Conservation (phyloP, 2,888 invertebrate species). For the Macaria notata region DNA sequence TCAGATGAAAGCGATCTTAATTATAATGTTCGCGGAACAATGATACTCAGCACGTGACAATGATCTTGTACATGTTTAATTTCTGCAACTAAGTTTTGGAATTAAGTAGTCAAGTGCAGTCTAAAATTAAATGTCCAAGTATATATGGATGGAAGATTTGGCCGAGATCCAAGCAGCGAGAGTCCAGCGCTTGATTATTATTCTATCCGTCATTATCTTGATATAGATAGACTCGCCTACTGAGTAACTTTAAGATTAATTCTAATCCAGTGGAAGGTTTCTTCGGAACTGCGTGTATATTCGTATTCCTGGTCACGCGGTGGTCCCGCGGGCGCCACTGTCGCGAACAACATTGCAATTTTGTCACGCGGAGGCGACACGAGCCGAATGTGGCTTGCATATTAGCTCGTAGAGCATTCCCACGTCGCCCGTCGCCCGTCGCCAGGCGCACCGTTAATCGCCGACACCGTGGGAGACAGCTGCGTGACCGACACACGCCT, state of each 20-base stretch:
- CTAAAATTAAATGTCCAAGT: too few species aligned
- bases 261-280: too few species aligned
- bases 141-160: too few species aligned
- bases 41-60: neutral
- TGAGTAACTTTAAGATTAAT: too few species aligned
- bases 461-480: slow-evolving; percentile 58
- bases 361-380: slow-evolving; percentile 55
- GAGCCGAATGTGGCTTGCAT: slow-evolving; percentile 51
- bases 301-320: neutral
- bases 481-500: neutral
- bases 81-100: too few species aligned
- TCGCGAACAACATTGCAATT: slow-evolving; percentile 41
- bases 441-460: slow-evolving; percentile 62
- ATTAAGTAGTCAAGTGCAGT: too few species aligned
- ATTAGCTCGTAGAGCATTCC: slow-evolving; percentile 52
- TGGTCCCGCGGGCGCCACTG: neutral
- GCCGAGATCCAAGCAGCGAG: too few species aligned
- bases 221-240: too few species aligned
- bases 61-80: too few species aligned
- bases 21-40: slow-evolving; percentile 10
- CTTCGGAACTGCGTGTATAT: too few species aligned
- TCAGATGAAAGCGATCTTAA: slow-evolving; percentile 7
- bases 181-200: too few species aligned
- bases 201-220: too few species aligned
- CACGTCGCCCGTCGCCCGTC: slow-evolving; percentile 49